phyloP scores from a whole-genome alignment of 2,113 vertebrate genomes.

The Notechis scutatus region DNA sequence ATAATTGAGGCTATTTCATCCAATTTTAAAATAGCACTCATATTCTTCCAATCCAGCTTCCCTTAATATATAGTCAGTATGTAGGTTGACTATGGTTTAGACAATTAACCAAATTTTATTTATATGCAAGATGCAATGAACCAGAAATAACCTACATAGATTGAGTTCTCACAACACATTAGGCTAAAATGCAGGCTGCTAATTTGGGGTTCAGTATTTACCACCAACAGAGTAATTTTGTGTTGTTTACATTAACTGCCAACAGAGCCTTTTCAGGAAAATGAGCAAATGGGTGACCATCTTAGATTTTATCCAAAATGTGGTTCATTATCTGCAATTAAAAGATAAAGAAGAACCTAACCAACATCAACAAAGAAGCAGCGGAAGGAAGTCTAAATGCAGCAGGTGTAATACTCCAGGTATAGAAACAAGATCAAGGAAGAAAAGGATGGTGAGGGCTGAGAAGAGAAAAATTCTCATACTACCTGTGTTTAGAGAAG shows the following conservation, averaged over 20 bases:
- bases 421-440: not conserved
- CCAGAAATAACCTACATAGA: not conserved
- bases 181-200: not conserved
- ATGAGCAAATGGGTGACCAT: not conserved
- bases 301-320: not conserved
- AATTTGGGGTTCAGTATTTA: not conserved
- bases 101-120: not conserved
- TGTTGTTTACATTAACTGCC: slow-evolving; percentile 8
- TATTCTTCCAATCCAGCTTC: not conserved
- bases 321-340: not conserved
- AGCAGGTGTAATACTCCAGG: not conserved
- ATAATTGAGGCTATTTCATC: not conserved
- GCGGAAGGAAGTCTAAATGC: not conserved
- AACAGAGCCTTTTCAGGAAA: not conserved
- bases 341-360: not conserved
- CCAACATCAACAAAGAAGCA: not conserved
- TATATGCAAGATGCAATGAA: not conserved
- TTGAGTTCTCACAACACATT: not conserved
- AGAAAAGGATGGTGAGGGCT: not conserved
- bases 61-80: not conserved
- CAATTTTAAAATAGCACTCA: not conserved
- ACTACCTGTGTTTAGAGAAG: not conserved
- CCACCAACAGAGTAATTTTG: not conserved
- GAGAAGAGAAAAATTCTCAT: not conserved
- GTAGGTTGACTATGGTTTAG: not conserved